phyloP scores from a whole-genome alignment of 2,113 vertebrate genomes.

The Labeo rohita region DNA sequence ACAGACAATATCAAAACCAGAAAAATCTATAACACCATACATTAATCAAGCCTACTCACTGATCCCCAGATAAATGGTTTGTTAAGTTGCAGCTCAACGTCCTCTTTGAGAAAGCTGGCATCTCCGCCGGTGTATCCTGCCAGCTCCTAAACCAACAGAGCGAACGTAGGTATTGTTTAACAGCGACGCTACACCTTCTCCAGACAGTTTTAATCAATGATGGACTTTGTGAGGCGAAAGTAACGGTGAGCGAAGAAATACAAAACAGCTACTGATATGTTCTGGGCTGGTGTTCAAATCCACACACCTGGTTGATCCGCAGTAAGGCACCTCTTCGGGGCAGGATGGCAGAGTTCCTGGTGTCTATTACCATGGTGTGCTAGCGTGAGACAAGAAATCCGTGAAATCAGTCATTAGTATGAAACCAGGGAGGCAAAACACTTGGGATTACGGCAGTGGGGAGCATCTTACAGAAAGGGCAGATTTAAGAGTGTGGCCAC shows the following conservation, averaged over 20 bases:
- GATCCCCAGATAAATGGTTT: slow-evolving; percentile 85
- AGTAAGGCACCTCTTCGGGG: slow-evolving; percentile 88
- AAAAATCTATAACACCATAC: background rate
- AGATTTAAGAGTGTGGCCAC: slow-evolving; percentile 93
- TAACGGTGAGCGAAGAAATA: background rate
- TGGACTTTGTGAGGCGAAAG: background rate
- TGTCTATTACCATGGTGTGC: slow-evolving; percentile 92
- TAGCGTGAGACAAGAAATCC: slow-evolving; percentile 62
- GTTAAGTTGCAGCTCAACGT: slow-evolving; percentile 92
- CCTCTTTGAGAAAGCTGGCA: slow-evolving; percentile 92
- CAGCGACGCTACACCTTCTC: background rate
- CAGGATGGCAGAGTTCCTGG: slow-evolving; percentile 90
- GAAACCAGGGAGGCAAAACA: background rate
- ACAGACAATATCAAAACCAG: background rate
- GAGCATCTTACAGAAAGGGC: slow-evolving; percentile 83
- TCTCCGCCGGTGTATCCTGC: slow-evolving; percentile 94
- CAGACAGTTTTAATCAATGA: background rate
- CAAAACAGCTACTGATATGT: background rate
- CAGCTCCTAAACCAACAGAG: slow-evolving; percentile 79
- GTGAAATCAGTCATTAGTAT: background rate
- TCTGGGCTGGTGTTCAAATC: background rate
- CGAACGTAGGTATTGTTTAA: background rate
- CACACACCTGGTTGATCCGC: slow-evolving; percentile 89
- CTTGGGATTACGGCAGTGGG: background rate
- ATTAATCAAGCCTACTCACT: slow-evolving; percentile 71